Base-by-base conservation (phyloP, 2,888 invertebrate species). In the Dryobotodes eremita region DNA sequence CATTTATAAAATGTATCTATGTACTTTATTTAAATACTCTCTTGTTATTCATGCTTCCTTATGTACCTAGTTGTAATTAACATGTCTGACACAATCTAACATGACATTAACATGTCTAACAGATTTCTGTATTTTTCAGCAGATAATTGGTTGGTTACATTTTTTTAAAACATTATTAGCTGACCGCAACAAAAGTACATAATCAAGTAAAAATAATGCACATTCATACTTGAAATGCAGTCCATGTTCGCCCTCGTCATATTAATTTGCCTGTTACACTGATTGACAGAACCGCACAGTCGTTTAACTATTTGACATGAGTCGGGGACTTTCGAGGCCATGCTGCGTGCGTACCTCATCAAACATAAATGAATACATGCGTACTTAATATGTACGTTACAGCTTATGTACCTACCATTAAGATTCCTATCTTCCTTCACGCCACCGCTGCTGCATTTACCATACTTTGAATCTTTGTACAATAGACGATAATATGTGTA, bases 371-470 rank as follows among this genome's bases (percentile, higher is more conserved):
- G 81, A 82, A 85, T 85, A 86, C 72, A 80, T 82, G 78, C 74
- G 61, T 82, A 82, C 74, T 82, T 85, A 83, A 85, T 85, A 82
- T 77, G 75, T 82, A 82, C 72, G 77, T 87, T 82, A 79, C 79
- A 77, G 81, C 79, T 89, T 91, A 92, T 90, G 89, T 92, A 89
- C 82, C 89, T 92, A 89, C 82, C 89, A 92, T 93, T 92, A 90
- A 92, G 93, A 93, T 93, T 84, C 75, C 77, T 86, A 94, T 94
- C 94, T 93, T 82, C 80, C 94, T 93, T 84, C 82, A 87, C 89
- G 89, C 82, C 82, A 69, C 71, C 87, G 89, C 77, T 83, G 69
- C 69, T 75, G 81, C 75, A 77, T 84, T 89, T 85, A 83, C 74
- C 57, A 85, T 87, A 85, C 80, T 82, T 80, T 66, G 64, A 83